Conservation (phyloP, 2,113 vertebrate genomes). For the Neodon shergylaensis region DNA sequence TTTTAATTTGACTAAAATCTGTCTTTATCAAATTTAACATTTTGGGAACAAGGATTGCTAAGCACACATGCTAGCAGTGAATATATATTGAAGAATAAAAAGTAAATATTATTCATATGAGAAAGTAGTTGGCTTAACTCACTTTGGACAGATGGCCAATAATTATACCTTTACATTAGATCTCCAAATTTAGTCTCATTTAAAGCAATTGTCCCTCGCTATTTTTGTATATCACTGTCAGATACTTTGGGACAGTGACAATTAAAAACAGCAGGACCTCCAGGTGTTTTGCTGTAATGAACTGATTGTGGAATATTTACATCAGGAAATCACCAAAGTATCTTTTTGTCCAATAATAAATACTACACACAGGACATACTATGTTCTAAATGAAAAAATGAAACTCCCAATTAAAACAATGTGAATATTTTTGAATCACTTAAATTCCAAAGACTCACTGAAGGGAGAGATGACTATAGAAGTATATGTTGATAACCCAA, state of each 20-base stretch:
- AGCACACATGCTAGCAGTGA: neutral
- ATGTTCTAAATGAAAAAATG: constrained; percentile 55
- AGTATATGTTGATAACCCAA: neutral
- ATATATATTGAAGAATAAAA: constrained; percentile 50
- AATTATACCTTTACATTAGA: constrained; percentile 13
- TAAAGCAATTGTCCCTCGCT: constrained; percentile 48
- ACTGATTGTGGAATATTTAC: constrained; percentile 52
- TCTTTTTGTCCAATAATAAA: constrained; percentile 49
- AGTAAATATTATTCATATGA: neutral
- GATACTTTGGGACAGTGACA: constrained; percentile 33
- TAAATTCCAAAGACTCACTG: neutral
- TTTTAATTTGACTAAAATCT: neutral
- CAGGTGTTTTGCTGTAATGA: constrained; percentile 65
- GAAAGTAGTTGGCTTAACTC: neutral
- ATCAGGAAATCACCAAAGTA: neutral
- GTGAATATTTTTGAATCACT: neutral
- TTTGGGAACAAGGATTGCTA: neutral
- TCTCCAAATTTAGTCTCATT: constrained; percentile 22
- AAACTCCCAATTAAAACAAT: neutral
- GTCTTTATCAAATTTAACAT: constrained; percentile 2
- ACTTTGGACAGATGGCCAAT: constrained; percentile 47
- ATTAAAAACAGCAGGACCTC: constrained; percentile 59
- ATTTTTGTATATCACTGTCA: constrained; percentile 34
- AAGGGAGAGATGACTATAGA: neutral
- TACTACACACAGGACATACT: neutral